Conservation (phyloP, 2,113 vertebrate genomes). For the Thymallus thymallus region DNA sequence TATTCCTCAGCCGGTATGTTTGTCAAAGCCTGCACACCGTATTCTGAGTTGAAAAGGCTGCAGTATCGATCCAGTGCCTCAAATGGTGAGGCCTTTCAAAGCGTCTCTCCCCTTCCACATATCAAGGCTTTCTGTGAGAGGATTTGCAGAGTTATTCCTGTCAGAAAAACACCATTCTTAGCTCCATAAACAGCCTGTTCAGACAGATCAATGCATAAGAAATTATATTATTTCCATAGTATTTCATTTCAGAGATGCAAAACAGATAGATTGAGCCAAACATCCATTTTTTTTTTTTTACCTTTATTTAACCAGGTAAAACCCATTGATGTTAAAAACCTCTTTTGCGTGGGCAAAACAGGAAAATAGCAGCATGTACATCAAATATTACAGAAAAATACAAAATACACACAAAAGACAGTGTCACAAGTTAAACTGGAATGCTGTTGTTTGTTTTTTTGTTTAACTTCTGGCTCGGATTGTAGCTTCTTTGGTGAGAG, state of each 20-base stretch:
- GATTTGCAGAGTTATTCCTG: slow-evolving; percentile 22
- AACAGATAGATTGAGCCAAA: too few species aligned
- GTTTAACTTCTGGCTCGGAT: slow-evolving; percentile 7
- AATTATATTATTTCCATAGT: neutral
- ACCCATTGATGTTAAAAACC: too few species aligned
- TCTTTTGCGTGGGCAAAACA: too few species aligned
- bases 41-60: slow-evolving; percentile 49
- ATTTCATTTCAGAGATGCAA: neutral
- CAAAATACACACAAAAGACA: too few species aligned
- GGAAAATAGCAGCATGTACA: too few species aligned
- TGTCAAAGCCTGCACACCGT: slow-evolving; percentile 28
- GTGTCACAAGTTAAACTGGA: too few species aligned
- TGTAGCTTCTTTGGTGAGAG: slow-evolving; percentile 13
- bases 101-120: slow-evolving; percentile 8
- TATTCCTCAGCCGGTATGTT: slow-evolving; percentile 24
- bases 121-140: slow-evolving; percentile 33
- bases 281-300: too few species aligned
- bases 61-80: slow-evolving; percentile 40
- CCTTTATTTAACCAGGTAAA: too few species aligned
- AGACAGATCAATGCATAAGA: slow-evolving; percentile 8
- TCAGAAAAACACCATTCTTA: slow-evolving; percentile 21
- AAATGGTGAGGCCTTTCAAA: slow-evolving; percentile 43
- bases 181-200: slow-evolving; percentile 10
- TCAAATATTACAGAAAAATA: too few species aligned
- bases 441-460: slow-evolving; percentile 31